These are phyloP conservation scores for Thalpophila matura DNA, from an alignment of 2,888 invertebrate genomes.

Conservation along the genomic window DNA sequence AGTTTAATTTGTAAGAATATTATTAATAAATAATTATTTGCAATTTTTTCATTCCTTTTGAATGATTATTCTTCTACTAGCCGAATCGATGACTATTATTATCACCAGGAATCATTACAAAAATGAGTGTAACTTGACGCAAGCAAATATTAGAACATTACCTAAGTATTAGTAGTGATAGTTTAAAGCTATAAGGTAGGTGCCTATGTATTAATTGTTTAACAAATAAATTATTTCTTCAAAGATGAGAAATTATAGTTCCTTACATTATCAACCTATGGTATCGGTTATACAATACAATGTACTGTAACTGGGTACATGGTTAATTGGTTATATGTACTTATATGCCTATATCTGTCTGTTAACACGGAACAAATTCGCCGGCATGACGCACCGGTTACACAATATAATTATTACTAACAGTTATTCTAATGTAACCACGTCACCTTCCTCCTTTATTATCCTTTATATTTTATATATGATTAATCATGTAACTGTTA, in stretches of 20 bases:
- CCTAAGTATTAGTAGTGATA: too few relatives aligned
- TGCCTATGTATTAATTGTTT: too few relatives aligned
- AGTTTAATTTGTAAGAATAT: constrained; percentile 21
- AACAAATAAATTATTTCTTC: too few relatives aligned
- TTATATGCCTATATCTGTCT: not conserved
- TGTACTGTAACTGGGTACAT: too few relatives aligned
- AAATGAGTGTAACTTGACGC: not conserved
- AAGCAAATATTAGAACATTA: too few relatives aligned
- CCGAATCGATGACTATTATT: not conserved
- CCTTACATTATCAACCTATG: not conserved
- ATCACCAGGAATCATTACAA: not conserved
- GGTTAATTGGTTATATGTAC: too few relatives aligned
- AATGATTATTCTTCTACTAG: too few relatives aligned
- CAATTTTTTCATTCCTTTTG: not conserved
- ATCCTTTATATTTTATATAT: constrained; percentile 15
- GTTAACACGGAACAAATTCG: constrained; percentile 35
- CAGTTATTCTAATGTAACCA: constrained; percentile 46
- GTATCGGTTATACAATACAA: not conserved
- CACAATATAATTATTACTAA: constrained; percentile 44
- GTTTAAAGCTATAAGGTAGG: too few relatives aligned
- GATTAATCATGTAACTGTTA: not conserved
- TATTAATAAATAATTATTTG: constrained; percentile 8
- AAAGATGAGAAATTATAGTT: too few relatives aligned
- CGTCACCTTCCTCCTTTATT: constrained; percentile 38
- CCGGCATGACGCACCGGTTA: constrained; percentile 44